phyloP scores from a whole-genome alignment of 2,888 invertebrate species.

The Gymnosoma rotundatum region DNA sequence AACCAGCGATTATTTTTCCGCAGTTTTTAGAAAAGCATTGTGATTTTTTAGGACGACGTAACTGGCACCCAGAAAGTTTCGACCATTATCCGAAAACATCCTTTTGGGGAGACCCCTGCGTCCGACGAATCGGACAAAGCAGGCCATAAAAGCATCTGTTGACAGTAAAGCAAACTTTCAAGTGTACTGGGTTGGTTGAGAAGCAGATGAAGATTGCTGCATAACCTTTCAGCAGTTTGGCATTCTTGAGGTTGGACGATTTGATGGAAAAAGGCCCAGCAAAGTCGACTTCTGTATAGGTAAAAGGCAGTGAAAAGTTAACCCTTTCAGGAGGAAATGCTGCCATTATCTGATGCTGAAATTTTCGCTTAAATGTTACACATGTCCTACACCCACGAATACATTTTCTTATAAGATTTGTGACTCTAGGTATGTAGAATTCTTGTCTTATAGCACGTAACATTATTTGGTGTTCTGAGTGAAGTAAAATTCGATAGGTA shows the following conservation, averaged over 20 bases:
- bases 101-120: slow-evolving; percentile 32
- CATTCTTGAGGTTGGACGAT: slow-evolving; percentile 19
- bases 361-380: slow-evolving; percentile 50
- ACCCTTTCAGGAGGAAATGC: slow-evolving; percentile 53
- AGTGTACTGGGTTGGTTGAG: slow-evolving; percentile 53
- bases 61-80: slow-evolving; percentile 48
- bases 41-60: slow-evolving; percentile 21
- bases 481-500: slow-evolving; percentile 13
- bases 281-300: slow-evolving; percentile 55
- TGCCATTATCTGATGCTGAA: slow-evolving; percentile 52
- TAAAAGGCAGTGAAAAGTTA: slow-evolving; percentile 49
- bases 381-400: slow-evolving; percentile 33
- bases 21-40: slow-evolving; percentile 13
- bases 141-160: not conserved
- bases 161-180: slow-evolving; percentile 56
- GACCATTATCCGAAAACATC: slow-evolving; percentile 22
- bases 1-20: not conserved
- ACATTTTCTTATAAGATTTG: slow-evolving; percentile 29
- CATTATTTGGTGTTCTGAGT: slow-evolving; percentile 32
- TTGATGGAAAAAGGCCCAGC: slow-evolving; percentile 63
- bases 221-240: slow-evolving; percentile 54
- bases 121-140: slow-evolving; percentile 8
- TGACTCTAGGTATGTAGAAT: slow-evolving; percentile 30
- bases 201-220: slow-evolving; percentile 57
- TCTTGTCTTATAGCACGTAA: slow-evolving; percentile 22